These are phyloP conservation scores for Fundulus diaphanus DNA, from an alignment of 2,797 vertebrate genomes.

Conservation along the genomic window DNA sequence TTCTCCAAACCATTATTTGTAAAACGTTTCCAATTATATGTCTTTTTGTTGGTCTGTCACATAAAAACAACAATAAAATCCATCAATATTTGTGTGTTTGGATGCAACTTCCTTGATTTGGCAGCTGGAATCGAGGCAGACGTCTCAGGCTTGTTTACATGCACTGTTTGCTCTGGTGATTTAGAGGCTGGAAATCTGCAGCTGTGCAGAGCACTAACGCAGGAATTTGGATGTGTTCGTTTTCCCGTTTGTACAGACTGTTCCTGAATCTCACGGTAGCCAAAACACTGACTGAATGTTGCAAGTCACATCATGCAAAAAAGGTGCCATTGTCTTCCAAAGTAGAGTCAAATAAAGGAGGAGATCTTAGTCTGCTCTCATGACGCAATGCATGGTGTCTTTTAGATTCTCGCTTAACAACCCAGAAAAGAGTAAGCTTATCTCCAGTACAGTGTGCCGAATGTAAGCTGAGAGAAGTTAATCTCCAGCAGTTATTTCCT, in stretches of 20 bases:
- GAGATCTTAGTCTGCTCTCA: conserved; percentile 20
- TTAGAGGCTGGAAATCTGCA: conserved; percentile 70
- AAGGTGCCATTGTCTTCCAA: conserved; percentile 43
- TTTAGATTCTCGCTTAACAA: conserved; percentile 6
- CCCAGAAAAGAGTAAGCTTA: conserved; percentile 13
- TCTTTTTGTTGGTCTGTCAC: neutral
- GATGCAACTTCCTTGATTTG: conserved; percentile 35
- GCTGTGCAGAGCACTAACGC: conserved; percentile 70
- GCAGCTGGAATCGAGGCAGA: neutral
- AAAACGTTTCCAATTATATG: neutral
- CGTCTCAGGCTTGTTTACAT: conserved; percentile 58
- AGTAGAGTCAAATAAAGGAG: conserved; percentile 31
- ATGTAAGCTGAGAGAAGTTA: conserved; percentile 15
- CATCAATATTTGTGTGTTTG: no score
- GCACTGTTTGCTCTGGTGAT: conserved; percentile 66
- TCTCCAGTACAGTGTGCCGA: neutral
- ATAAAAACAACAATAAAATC: no score
- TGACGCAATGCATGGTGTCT: conserved; percentile 2
- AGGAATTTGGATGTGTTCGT: conserved; percentile 71
- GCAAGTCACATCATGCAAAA: conserved; percentile 41
- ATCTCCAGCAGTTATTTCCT: conserved; percentile 16
- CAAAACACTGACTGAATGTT: conserved; percentile 63
- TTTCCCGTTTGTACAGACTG: conserved; percentile 72
- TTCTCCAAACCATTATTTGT: neutral
- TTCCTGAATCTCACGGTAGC: conserved; percentile 62